A percentile compares a stretch with the other conserved stretches of the same genome.
phyloP scores from a whole-genome alignment of 1,140 invertebrate species.

The Caligus rogercresseyi region DNA sequence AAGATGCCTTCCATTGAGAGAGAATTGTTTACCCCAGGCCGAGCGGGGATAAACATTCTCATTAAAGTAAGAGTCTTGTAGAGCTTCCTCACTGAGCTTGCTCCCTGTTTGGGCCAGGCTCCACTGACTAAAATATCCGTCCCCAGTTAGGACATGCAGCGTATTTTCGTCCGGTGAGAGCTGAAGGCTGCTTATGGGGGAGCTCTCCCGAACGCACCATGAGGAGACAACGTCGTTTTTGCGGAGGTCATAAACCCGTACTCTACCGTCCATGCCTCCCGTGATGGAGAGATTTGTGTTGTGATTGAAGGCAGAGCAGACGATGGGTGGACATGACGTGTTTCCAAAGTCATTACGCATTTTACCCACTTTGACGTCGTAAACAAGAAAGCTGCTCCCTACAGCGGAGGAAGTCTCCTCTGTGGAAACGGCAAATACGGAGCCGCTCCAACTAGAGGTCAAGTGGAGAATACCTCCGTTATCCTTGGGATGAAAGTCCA shows the following conservation, averaged over 20 bases:
- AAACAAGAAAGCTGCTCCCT: neutral
- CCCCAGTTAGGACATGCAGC: neutral
- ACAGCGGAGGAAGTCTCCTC: neutral
- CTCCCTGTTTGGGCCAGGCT: conserved; percentile 3
- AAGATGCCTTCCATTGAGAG: conserved; percentile 2
- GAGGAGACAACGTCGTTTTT: conserved; percentile 6
- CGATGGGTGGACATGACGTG: neutral
- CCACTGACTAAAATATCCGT: conserved; percentile 2
- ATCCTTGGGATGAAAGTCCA: neutral
- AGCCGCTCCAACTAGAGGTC: neutral
- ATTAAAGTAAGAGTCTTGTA: conserved; percentile 1
- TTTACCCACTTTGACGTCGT: conserved; percentile 7
- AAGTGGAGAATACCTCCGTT: neutral
- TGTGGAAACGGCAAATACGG: neutral
- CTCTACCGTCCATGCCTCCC: conserved; percentile 1
- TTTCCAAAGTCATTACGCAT: neutral
- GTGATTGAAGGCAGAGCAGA: conserved; percentile 11
- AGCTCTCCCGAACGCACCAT: neutral
- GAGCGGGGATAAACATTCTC: neutral
- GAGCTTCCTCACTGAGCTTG: neutral
- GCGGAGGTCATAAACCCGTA: conserved; percentile 6
- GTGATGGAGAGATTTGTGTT: conserved; percentile 4
- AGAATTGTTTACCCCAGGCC: conserved; percentile 8
- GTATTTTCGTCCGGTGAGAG: conserved; percentile 6
- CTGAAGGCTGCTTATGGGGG: neutral